phyloP scores from a whole-genome alignment of 2,888 invertebrate species.

The Tetranychus truncatus region DNA sequence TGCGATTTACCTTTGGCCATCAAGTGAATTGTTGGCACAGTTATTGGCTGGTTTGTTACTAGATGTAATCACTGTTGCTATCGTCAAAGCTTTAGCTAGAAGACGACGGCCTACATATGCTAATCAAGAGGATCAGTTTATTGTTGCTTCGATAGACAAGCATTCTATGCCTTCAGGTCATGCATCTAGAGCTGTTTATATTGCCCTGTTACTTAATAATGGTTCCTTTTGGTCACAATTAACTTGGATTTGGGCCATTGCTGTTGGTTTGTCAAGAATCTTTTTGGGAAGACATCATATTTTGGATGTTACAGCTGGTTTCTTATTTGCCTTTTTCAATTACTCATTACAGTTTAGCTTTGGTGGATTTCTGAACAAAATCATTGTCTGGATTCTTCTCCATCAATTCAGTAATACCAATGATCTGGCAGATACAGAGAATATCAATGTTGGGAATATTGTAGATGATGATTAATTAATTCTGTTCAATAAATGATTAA shows the following conservation, averaged over 20 bases:
- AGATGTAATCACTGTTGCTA: slow-evolving; percentile 56
- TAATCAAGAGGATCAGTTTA: slow-evolving; percentile 47
- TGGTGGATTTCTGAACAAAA: slow-evolving; percentile 10
- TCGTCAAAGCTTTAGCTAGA: slow-evolving; percentile 56
- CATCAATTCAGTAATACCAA: neutral
- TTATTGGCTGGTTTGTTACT: slow-evolving; percentile 42
- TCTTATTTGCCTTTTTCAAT: slow-evolving; percentile 38
- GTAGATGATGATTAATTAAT: too few species aligned
- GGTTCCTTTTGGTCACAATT: slow-evolving; percentile 41
- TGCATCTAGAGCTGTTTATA: slow-evolving; percentile 58
- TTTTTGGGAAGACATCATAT: slow-evolving; percentile 68
- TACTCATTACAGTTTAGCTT: slow-evolving; percentile 31
- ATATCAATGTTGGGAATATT: too few species aligned
- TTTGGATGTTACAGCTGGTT: slow-evolving; percentile 60
- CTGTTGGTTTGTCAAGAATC: slow-evolving; percentile 58
- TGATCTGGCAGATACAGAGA: neutral
- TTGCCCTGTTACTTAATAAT: slow-evolving; percentile 48
- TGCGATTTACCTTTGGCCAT: slow-evolving; percentile 9
- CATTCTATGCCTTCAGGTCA: slow-evolving; percentile 90
- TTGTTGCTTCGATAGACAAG: slow-evolving; percentile 56
- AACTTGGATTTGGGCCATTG: slow-evolving; percentile 51
- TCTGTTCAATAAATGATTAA: too few species aligned
- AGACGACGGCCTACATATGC: slow-evolving; percentile 50
- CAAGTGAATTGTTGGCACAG: neutral
- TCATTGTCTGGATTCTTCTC: slow-evolving; percentile 14